Base-by-base conservation (phyloP, 2,113 vertebrate genomes). In the Melanerpes aurifrons region DNA sequence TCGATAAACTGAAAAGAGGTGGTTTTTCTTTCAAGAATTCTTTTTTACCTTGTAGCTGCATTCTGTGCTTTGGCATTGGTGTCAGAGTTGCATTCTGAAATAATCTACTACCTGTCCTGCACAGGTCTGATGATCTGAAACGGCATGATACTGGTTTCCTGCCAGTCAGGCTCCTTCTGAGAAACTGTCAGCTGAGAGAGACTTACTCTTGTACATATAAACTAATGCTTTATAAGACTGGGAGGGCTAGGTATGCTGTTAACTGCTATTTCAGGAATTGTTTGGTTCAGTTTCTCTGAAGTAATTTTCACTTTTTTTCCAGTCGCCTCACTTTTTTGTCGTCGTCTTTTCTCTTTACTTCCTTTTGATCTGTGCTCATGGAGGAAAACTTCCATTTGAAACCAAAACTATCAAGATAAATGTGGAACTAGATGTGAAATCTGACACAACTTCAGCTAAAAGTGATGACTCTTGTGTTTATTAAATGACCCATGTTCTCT, bases 401-500 rank as follows among this genome's bases (percentile, higher is more conserved):
- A 59, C 22, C 15, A 70, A 81, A 87, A 11, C 45, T 79, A 37
- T 70, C 75, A 89, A 68, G 86, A 89, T 93, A 82, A 69, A 37
- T 56, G 7, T 86, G 87, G 82, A 90, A 95, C 64, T 66, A 3
- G 0, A 73, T 82, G 24, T 72, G 75, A 84, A 84, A 54, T 88
- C 66, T 96, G 67, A 53, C 92, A 53, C 77, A 82, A 48, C 68
- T 57, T 87, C 91, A 85, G 13, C 26, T 91, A 48, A 74, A 94
- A 91, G 29, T 71, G 1, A 37, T 93, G 64, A 57, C 64, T 3
- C 62, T 81, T 92, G 5, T 80, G 86, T 87, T 96, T 89, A 24
- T 25, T 93, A 69, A 86, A 94, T 97, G 95, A 83, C 19, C 90
- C 90, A 84, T 96, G 72, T 94, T 96, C 95, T 70, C 92, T 97